Percentiles rank a stretch among this genome's conserved stretches.
Evolutionary conservation across 2,113 vertebrate genomes (phyloP).

Genomic region (Chinchilla lanigera): DNA sequence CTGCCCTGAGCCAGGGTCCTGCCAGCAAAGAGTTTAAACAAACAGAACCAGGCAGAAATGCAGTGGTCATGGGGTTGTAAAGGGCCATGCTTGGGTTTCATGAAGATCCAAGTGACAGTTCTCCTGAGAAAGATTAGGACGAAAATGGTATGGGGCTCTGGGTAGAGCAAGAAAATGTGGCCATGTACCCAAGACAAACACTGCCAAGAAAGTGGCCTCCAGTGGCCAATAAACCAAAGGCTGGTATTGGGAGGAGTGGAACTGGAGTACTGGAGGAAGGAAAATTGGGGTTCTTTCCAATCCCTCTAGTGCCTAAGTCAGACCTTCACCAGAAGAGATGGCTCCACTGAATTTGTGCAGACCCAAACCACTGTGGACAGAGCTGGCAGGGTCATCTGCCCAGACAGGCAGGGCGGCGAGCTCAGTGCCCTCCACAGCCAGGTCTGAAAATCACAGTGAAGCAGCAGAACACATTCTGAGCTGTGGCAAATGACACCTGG

Average conservation of each 20-base stretch:
- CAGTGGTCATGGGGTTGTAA: neutral
- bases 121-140: slow-evolving; percentile 61
- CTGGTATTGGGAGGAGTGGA: neutral
- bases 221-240: slow-evolving; percentile 10
- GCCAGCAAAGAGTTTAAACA: slow-evolving; percentile 65
- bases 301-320: neutral
- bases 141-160: neutral
- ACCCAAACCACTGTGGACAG: neutral
- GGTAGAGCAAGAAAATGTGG: neutral
- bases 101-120: slow-evolving; percentile 56
- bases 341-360: neutral
- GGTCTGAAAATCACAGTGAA: neutral
- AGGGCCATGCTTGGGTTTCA: slow-evolving; percentile 21
- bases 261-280: neutral
- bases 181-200: neutral
- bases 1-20: neutral
- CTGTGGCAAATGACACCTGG: neutral
- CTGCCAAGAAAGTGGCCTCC: slow-evolving; percentile 15
- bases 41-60: slow-evolving; percentile 22
- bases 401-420: neutral
- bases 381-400: neutral
- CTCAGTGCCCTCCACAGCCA: fast-evolving
- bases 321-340: neutral
- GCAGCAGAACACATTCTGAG: fast-evolving
- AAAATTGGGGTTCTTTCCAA: neutral